phyloP scores from a whole-genome alignment of 2,113 vertebrate genomes.

The Ptilorrhoa leucosticta region DNA sequence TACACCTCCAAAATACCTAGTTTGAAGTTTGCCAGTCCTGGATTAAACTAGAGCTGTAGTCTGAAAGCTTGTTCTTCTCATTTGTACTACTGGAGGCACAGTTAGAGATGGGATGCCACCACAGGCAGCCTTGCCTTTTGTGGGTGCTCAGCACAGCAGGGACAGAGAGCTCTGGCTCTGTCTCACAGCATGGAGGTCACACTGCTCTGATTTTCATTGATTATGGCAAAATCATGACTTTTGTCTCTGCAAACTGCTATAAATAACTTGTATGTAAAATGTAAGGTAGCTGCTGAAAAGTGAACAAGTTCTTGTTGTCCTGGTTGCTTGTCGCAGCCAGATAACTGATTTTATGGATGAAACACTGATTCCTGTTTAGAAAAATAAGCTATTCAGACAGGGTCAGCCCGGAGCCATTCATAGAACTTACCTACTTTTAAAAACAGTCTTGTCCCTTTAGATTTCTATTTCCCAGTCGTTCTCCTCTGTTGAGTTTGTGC shows the following conservation, averaged over 20 bases:
- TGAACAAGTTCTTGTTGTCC: not conserved
- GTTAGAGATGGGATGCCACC: not conserved
- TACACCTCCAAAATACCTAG: not conserved
- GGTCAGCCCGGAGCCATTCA: not conserved
- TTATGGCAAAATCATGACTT: slow-evolving; percentile 12
- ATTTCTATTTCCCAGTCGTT: not conserved
- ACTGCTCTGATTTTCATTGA: not conserved
- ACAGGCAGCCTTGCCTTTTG: not conserved
- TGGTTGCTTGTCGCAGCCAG: not conserved
- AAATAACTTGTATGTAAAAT: not conserved
- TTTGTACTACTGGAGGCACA: not conserved
- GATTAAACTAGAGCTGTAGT: not conserved
- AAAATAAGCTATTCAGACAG: not conserved
- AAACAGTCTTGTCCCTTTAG: not conserved
- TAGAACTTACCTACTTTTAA: not conserved
- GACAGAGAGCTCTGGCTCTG: not conserved
- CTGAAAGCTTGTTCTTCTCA: not conserved
- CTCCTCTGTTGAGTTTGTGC: not conserved
- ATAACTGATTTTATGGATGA: not conserved
- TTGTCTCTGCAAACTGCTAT: not conserved
- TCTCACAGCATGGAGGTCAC: not conserved
- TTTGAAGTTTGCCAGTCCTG: not conserved
- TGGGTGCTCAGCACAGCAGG: not conserved
- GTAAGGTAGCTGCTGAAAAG: not conserved
- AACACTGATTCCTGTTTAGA: not conserved